Evolutionary conservation across 2,113 vertebrate species (phyloP).

Genomic region (Malaclemys terrapin): DNA sequence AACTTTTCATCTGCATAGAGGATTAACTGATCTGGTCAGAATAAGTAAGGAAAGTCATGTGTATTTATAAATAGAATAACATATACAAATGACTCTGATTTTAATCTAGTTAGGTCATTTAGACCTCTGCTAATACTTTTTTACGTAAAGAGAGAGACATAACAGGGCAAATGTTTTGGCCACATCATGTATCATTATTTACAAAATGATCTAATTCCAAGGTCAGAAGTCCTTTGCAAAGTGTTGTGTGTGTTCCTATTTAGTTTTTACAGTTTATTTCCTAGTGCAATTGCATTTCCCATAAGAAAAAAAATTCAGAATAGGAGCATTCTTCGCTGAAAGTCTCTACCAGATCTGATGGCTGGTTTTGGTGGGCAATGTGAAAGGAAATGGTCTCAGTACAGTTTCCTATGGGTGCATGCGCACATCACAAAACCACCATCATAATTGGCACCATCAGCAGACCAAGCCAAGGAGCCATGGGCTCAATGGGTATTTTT

Average conservation of each 20-base stretch:
- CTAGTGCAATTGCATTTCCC: fast-evolving
- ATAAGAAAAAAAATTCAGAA: background rate
- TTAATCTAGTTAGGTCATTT: background rate
- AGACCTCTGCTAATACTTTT: background rate
- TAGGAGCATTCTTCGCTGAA: background rate
- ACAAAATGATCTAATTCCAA: conserved; percentile 25
- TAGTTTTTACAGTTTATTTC: background rate
- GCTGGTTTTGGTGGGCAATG: fast-evolving
- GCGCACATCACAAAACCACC: background rate
- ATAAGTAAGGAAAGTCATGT: background rate
- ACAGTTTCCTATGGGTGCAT: background rate
- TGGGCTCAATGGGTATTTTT: fast-evolving
- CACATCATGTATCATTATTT: background rate
- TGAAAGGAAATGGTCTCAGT: background rate
- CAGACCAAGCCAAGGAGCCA: fast-evolving
- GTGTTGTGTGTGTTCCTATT: background rate
- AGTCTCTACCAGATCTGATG: fast-evolving
- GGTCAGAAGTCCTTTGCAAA: background rate
- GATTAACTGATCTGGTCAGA: background rate
- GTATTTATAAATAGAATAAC: background rate
- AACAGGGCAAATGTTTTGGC: background rate
- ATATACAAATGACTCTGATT: background rate
- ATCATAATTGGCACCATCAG: background rate
- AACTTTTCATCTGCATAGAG: background rate
- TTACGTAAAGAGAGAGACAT: background rate